Evolutionary conservation across 1,140 invertebrate species (phyloP).

Genomic region (Vanessa atalanta): DNA sequence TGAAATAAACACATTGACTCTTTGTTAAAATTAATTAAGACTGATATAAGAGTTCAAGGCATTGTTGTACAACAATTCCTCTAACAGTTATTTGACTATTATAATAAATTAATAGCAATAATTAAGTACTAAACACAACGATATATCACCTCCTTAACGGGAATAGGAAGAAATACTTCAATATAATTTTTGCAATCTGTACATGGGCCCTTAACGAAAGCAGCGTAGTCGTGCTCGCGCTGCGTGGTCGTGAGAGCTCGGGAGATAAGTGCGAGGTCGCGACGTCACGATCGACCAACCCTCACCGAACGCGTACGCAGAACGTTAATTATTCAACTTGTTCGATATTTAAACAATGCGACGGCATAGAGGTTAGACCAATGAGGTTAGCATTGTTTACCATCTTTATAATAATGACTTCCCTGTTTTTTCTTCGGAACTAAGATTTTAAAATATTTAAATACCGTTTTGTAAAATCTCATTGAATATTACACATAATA

Average conservation of each 20-base stretch:
- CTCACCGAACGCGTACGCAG: slow-evolving; percentile 50
- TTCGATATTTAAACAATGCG: slow-evolving; percentile 38
- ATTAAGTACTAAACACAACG: background rate
- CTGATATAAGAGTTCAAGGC: background rate
- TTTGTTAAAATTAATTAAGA: background rate
- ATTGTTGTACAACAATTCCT: background rate
- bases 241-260: slow-evolving; percentile 72
- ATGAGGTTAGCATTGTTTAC: slow-evolving; percentile 22
- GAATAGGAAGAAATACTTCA: slow-evolving; percentile 22
- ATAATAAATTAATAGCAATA: background rate
- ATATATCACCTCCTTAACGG: slow-evolving; percentile 18
- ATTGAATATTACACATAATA: no score
- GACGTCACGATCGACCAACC: slow-evolving; percentile 64
- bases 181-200: slow-evolving; percentile 36
- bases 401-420: slow-evolving; percentile 4
- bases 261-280: slow-evolving; percentile 75
- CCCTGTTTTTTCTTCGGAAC: background rate
- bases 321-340: slow-evolving; percentile 49
- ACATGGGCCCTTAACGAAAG: slow-evolving; percentile 55
- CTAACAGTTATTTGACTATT: slow-evolving; percentile 1
- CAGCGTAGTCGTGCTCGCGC: slow-evolving; percentile 56
- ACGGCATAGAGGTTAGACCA: slow-evolving; percentile 11
- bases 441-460: background rate
- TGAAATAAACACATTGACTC: no score
- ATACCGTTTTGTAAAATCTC: no score